Base-by-base conservation (phyloP, 2,888 invertebrate genomes). In the Muschampia plurimacula region DNA sequence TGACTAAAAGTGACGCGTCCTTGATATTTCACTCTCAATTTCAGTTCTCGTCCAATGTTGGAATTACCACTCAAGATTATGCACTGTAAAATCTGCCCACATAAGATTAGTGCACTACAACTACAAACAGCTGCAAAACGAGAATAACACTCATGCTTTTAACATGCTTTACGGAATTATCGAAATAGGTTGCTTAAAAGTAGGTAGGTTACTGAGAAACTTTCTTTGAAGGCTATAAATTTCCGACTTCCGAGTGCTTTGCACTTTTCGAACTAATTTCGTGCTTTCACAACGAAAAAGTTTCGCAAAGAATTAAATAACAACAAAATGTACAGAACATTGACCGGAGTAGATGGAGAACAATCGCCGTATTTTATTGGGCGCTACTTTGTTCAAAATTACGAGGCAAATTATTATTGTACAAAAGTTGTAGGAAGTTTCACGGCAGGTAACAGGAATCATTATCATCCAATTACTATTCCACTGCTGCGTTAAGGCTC, bases 241-340 rank as follows among this genome's bases (percentile, higher is more conserved):
- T 66, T 52, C 41, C 66, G 52, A 32, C 66, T 52, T 66, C 64
- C 65, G 32, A 72, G 71, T 72, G 71, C 62, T 72, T 72, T 72
- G 71, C 71, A 66, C 71, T 72, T 72, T 66, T 22, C 46, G 66
- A 72, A 72, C 72, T 72, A 72, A 72, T 72, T 72, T 67, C 36
- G 67, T 62, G 66, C 62, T 72, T 67, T 52, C 72, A 41, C 60
- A 67, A 72, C 71, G 64, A 72, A 62, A 71, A 57, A 62, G 28
- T 72, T 71, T 41, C 64, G 49, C 36, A 52, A 67, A 66, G 60
- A 72, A 55, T 57, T 55, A 65, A 70, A 70, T 65, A 70, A 66
- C 59, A 71, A 65, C 65, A 60, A 66, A 60, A 60, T 28, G 63
- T 63, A 41, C 52, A 39, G 63, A 63, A 69, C 49, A 55, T 63